Conservation (phyloP, 2,888 invertebrate genomes). For the Agapostemon virescens region DNA sequence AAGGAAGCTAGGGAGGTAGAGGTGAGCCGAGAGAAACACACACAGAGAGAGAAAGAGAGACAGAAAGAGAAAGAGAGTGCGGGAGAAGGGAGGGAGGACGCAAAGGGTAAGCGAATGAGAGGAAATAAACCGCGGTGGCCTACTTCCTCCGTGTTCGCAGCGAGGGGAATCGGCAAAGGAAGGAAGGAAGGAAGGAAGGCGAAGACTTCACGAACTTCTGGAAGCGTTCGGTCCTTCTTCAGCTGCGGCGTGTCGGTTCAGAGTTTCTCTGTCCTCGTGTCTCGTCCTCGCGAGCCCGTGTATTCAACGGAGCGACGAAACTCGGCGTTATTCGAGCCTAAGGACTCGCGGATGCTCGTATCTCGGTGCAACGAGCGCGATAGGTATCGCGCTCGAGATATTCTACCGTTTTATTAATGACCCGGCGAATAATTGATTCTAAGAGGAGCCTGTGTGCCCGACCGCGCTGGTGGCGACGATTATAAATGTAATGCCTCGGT, state of each 20-base stretch:
- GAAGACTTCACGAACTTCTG: conserved; percentile 58
- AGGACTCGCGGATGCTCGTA: conserved; percentile 25
- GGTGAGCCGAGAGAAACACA: background rate
- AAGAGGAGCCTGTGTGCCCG: conserved; percentile 27
- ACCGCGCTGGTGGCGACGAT: conserved; percentile 37
- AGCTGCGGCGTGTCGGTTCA: background rate
- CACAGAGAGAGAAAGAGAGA: background rate
- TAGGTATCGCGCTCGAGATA: conserved; percentile 55
- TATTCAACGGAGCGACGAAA: conserved; percentile 49
- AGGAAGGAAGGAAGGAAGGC: conserved; percentile 25
- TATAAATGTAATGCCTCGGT: conserved; percentile 53
- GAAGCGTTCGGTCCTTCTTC: conserved; percentile 31
- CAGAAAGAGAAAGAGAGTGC: no score
- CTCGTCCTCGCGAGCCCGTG: conserved; percentile 7
- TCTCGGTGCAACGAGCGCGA: conserved; percentile 34
- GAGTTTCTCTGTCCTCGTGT: conserved; percentile 16
- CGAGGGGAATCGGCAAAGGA: conserved; percentile 54
- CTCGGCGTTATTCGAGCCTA: conserved; percentile 36
- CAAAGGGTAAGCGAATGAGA: conserved; percentile 44
- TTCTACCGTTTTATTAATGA: conserved; percentile 40
- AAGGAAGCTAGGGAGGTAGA: background rate
- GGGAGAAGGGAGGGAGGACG: background rate
- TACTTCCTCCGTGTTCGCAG: conserved; percentile 54
- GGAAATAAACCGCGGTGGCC: conserved; percentile 68
- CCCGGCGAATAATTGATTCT: conserved; percentile 55